Base-by-base conservation (phyloP, 2,113 vertebrate genomes). In the Tragelaphus scriptus region DNA sequence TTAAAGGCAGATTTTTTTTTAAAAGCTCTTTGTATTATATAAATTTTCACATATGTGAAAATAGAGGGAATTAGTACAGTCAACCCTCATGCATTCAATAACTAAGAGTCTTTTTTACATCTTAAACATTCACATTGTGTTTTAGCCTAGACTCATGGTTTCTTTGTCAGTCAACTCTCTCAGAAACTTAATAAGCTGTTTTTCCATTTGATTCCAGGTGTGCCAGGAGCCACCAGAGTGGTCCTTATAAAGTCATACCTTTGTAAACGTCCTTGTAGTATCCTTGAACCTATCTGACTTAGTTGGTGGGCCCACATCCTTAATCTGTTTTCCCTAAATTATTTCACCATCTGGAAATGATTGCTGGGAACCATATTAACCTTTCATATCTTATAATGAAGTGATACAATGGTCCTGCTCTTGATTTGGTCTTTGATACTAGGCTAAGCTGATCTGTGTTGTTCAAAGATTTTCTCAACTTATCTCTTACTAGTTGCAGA, bases 381-480 rank as follows among this genome's bases (percentile, higher is more conserved):
- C 44, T 59, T 82, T 96, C 13, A 53, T 75, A 59, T 14, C 53
- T 94, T 94, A 94, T 92, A 81, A 81, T 85, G 71, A 95, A 87
- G 55, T 93, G 53, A 65, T 81, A 53, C 16, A 86, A 9, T 85
- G 47, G 6, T 36, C 6, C 16, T 47, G 28, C n/a, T 61, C 56
- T 95, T 82, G 40, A 71, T 89, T 77, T 92, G 32, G 81, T 65
- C 28, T 55, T 96, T 95, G 55, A 65, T 90, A 10, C 30, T 26
- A 94, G 40, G 17, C 49, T 94, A 51, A 79, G 30, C 26, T 61
- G 15, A 79, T n/a, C 21, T 87, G 61, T 94, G 25, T 87, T 68
- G 30, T 91, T 94, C 19, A 81, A 49, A 93, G 49, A 10, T 87
- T 89, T 94, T 90, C 68, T 77, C 65, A 77, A 10, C 65, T 98